Evolutionary conservation across 2,113 vertebrate genomes (phyloP).

Genomic region (Aegypius monachus): DNA sequence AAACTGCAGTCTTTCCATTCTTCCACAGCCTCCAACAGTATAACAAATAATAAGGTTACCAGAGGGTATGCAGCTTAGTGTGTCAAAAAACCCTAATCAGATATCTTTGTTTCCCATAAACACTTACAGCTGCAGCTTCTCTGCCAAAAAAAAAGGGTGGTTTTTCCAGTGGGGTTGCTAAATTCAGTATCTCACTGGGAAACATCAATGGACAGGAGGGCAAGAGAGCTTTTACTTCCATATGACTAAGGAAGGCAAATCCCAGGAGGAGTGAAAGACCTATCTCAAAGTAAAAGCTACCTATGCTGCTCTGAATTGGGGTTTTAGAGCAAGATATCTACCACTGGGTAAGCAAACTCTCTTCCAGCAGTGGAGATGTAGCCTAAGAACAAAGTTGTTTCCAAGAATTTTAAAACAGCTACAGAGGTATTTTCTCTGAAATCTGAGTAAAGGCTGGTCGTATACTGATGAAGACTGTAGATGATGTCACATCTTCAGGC

Average conservation of each 20-base stretch:
- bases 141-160: not conserved
- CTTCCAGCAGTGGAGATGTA: not conserved
- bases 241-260: not conserved
- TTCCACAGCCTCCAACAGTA: not conserved
- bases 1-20: not conserved
- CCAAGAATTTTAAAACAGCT: not conserved
- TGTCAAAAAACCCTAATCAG: not conserved
- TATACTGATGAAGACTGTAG: not conserved
- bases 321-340: not conserved
- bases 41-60: constrained; percentile 22
- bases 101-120: constrained; percentile 29
- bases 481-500: not conserved
- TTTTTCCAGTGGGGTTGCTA: not conserved
- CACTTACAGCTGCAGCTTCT: constrained; percentile 15
- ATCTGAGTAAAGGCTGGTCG: not conserved
- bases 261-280: not conserved
- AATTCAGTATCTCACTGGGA: constrained; percentile 14
- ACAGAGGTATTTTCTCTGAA: not conserved
- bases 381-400: not conserved
- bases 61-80: not conserved
- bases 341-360: not conserved
- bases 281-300: not conserved
- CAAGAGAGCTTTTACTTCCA: not conserved
- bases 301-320: not conserved
- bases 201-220: not conserved